Evolutionary conservation across 2,797 vertebrate genomes (phyloP).

Genomic region (Crossoptilon crossoptilon): DNA sequence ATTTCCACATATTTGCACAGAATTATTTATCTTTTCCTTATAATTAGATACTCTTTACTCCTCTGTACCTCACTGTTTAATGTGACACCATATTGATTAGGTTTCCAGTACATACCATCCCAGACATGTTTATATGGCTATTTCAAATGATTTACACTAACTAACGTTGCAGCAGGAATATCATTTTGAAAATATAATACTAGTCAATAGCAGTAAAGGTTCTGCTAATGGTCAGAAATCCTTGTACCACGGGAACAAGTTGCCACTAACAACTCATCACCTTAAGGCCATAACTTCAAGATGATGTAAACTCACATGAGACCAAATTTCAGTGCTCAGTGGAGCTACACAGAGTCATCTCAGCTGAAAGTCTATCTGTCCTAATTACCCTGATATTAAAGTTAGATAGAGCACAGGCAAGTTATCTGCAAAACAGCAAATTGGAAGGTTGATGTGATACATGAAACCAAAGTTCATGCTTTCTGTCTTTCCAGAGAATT

Average conservation of each 20-base stretch:
- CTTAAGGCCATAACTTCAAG: not conserved
- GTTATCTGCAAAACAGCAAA: not conserved
- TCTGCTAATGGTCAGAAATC: conserved; percentile 10
- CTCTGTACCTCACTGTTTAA: conserved; percentile 38
- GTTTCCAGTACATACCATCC: not conserved
- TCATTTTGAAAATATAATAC: conserved; percentile 40
- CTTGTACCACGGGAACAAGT: not conserved
- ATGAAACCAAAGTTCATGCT: not conserved
- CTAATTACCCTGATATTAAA: not conserved
- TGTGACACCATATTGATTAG: conserved; percentile 37
- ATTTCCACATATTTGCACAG: not conserved
- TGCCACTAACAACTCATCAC: not conserved
- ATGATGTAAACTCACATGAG: not conserved
- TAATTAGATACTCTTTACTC: conserved; percentile 44
- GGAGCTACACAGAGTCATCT: not conserved
- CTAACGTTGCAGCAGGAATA: conserved; percentile 35
- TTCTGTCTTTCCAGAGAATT: not conserved
- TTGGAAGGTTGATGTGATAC: not conserved
- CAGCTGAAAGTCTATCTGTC: not conserved
- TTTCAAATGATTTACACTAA: conserved; percentile 55
- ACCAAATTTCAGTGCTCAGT: not conserved
- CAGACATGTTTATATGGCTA: conserved; percentile 42
- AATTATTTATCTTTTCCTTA: conserved; percentile 32
- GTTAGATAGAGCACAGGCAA: not conserved
- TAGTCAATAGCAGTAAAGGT: conserved; percentile 46